These are phyloP conservation scores for Paradisaea rubra DNA, from an alignment of 2,113 vertebrate genomes.

Conservation along the genomic window DNA sequence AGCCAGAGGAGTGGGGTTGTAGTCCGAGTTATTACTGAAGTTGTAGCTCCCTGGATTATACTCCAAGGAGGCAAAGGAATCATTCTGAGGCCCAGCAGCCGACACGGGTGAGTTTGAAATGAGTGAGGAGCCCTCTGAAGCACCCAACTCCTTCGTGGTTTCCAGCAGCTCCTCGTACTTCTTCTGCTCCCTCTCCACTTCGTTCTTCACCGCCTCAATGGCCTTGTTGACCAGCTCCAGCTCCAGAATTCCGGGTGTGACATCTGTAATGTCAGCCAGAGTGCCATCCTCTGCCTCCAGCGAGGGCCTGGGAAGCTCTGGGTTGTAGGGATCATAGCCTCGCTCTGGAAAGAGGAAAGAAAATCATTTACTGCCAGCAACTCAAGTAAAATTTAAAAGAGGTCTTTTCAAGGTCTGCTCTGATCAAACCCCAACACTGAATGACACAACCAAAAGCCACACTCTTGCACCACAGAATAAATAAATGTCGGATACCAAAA, in stretches of 20 bases:
- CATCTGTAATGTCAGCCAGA: conserved; percentile 26
- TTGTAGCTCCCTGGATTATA: conserved; percentile 79
- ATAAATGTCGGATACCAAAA: neutral
- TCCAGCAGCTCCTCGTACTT: conserved; percentile 85
- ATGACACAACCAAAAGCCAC: neutral
- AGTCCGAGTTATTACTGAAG: conserved; percentile 69
- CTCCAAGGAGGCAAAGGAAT: conserved; percentile 62
- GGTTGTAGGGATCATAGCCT: conserved; percentile 91
- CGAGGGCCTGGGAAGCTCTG: conserved; percentile 77
- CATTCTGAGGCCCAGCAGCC: neutral
- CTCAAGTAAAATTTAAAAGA: neutral
- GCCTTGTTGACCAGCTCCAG: conserved; percentile 91
- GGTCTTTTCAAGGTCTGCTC: neutral
- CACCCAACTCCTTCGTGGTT: conserved; percentile 58
- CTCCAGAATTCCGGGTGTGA: conserved; percentile 77
- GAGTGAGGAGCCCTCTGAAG: conserved; percentile 55
- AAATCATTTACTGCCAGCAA: neutral
- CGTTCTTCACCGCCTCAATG: conserved; percentile 86
- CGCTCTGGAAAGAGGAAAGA: conserved; percentile 68
- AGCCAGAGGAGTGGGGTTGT: conserved; percentile 83
- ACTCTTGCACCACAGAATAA: neutral
- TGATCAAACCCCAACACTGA: neutral
- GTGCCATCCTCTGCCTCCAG: conserved; percentile 68
- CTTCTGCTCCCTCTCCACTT: conserved; percentile 90
- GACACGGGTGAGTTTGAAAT: neutral